A percentile compares a stretch with the other conserved stretches of the same genome.
Evolutionary conservation across 2,888 invertebrate species (phyloP).

Genomic region (Calameuta filiformis): DNA sequence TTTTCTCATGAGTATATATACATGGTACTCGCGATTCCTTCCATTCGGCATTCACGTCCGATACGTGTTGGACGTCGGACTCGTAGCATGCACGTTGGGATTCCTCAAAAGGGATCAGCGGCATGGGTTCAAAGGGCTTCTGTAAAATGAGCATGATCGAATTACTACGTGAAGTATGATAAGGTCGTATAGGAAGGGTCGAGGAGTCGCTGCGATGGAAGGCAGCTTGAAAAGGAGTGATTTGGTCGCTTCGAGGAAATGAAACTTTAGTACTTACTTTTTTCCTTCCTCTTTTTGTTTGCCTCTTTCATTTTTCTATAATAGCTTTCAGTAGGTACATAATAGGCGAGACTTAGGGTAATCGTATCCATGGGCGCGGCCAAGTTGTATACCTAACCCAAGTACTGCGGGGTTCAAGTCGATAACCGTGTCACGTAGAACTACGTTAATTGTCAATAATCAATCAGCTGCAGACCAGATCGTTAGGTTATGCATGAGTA

Average conservation of each 20-base stretch:
- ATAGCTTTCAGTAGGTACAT: neutral
- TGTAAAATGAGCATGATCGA: neutral
- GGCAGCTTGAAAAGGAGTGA: neutral
- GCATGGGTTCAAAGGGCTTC: neutral
- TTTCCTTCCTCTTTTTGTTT: neutral
- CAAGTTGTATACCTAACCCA: neutral
- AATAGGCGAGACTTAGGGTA: neutral
- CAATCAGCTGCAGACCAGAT: conserved; percentile 26
- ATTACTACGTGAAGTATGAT: neutral
- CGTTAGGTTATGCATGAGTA: neutral
- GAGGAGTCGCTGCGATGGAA: neutral
- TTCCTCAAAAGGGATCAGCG: neutral
- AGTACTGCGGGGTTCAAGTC: neutral
- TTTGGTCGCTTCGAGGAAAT: neutral
- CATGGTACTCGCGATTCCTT: neutral
- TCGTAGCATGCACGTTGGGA: neutral
- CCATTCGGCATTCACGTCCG: neutral
- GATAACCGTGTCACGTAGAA: conserved; percentile 17
- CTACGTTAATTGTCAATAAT: conserved; percentile 47
- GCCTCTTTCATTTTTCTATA: neutral
- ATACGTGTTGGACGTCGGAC: neutral
- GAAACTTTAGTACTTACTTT: neutral
- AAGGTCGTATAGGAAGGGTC: neutral
- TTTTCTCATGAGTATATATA: neutral
- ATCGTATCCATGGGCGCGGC: neutral